Conservation (phyloP, 2,888 invertebrate species). For the Dione juno region DNA sequence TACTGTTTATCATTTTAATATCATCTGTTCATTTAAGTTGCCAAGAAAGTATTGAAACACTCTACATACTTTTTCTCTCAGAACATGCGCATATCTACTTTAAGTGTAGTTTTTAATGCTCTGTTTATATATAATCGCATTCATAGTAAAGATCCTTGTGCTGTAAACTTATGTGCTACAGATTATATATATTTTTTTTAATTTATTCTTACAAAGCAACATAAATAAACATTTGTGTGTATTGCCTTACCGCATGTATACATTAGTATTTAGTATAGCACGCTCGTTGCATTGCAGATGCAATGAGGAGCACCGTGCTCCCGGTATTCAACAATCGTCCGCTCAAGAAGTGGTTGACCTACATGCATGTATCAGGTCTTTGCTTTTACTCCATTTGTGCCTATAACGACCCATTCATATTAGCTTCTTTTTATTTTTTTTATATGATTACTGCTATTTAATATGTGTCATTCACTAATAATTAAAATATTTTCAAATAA, state of each 20-base stretch:
- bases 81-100: not conserved
- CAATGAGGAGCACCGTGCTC: slow-evolving; percentile 71
- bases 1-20: not conserved
- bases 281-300: slow-evolving; percentile 75
- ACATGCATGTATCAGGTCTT: slow-evolving; percentile 82
- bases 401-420: slow-evolving; percentile 14
- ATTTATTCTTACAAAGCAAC: too few relatives aligned
- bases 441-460: not conserved
- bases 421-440: slow-evolving; percentile 20
- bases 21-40: slow-evolving; percentile 1
- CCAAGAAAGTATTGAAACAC: not conserved
- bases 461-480: not conserved
- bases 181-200: too few relatives aligned
- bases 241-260: slow-evolving; percentile 12
- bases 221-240: not conserved
- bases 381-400: slow-evolving; percentile 61
- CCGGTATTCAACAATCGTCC: slow-evolving; percentile 72
- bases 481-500: not conserved
- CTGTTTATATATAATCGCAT: not conserved
- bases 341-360: slow-evolving; percentile 82
- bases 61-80: not conserved
- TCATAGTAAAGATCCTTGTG: not conserved
- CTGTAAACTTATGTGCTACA: too few relatives aligned
- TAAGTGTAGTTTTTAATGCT: not conserved
- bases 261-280: slow-evolving; percentile 27